phyloP scores from a whole-genome alignment of 2,888 invertebrate species.

The Chaetogeoica ovagalla region DNA sequence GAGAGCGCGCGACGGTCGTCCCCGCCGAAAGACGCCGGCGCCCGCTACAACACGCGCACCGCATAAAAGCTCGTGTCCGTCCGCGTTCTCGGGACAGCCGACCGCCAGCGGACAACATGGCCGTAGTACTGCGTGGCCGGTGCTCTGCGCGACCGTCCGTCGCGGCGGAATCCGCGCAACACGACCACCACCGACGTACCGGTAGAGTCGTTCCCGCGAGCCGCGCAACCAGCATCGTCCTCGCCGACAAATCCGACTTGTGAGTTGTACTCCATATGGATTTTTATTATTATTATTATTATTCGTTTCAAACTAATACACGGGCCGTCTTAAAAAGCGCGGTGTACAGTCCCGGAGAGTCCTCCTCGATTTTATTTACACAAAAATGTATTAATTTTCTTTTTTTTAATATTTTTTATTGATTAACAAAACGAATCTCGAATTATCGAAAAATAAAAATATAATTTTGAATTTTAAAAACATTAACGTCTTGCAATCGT shows the following conservation, averaged over 20 bases:
- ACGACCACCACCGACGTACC: not conserved
- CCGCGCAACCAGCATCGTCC: not conserved
- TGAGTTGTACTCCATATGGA: slow-evolving; percentile 8
- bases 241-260: slow-evolving; percentile 32
- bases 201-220: slow-evolving; percentile 2
- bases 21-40: not conserved
- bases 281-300: too few relatives aligned
- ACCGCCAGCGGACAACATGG: slow-evolving; percentile 10
- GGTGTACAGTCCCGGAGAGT: too few relatives aligned
- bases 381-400: too few relatives aligned
- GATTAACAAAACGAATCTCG: too few relatives aligned
- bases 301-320: too few relatives aligned
- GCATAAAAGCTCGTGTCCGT: slow-evolving; percentile 43
- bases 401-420: too few relatives aligned
- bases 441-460: too few relatives aligned
- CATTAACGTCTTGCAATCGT: too few relatives aligned
- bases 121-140: not conserved
- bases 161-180: not conserved
- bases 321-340: too few relatives aligned
- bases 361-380: too few relatives aligned
- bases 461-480: too few relatives aligned
- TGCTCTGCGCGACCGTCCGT: slow-evolving; percentile 2
- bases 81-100: slow-evolving; percentile 34
- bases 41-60: not conserved
- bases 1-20: slow-evolving; percentile 15